Percentiles rank a stretch among this genome's conserved stretches.
These are phyloP conservation scores for Falcaria lacertinaria DNA, from an alignment of 2,888 invertebrate species.

Conservation along the genomic window DNA sequence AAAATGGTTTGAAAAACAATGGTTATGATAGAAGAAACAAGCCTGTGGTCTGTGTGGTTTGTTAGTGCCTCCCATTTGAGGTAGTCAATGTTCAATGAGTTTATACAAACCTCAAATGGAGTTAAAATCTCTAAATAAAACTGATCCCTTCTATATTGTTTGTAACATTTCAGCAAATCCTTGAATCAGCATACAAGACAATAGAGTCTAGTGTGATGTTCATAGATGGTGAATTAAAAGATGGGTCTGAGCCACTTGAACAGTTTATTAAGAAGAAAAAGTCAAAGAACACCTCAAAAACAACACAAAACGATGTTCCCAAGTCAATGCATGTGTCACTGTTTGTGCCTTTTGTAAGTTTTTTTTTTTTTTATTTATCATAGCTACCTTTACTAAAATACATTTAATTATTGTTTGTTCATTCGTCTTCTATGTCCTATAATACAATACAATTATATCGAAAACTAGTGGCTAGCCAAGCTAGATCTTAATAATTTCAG, in stretches of 20 bases:
- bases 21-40: too few relatives aligned
- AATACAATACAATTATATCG: too few relatives aligned
- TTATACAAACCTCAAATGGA: too few relatives aligned
- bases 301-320: slow-evolving; percentile 55
- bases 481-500: too few relatives aligned
- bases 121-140: too few relatives aligned
- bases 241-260: slow-evolving; percentile 82
- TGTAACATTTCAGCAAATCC: slow-evolving; percentile 71
- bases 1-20: background rate
- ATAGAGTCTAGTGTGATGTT: slow-evolving; percentile 84
- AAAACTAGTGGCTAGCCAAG: too few relatives aligned
- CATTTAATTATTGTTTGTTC: too few relatives aligned
- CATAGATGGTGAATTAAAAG: slow-evolving; percentile 85
- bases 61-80: too few relatives aligned
- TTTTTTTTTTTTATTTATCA: background rate
- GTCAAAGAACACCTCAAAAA: slow-evolving; percentile 59
- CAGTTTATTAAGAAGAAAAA: slow-evolving; percentile 81
- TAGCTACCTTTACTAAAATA: too few relatives aligned
- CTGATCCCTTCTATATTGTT: slow-evolving; percentile 11
- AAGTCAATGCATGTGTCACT: slow-evolving; percentile 82
- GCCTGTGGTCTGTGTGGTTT: too few relatives aligned
- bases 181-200: slow-evolving; percentile 78
- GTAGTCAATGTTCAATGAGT: too few relatives aligned
- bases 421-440: too few relatives aligned
- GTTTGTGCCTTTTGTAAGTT: slow-evolving; percentile 85